Evolutionary conservation across 2,113 vertebrate genomes (phyloP).

Genomic region (Crotalus tigris): DNA sequence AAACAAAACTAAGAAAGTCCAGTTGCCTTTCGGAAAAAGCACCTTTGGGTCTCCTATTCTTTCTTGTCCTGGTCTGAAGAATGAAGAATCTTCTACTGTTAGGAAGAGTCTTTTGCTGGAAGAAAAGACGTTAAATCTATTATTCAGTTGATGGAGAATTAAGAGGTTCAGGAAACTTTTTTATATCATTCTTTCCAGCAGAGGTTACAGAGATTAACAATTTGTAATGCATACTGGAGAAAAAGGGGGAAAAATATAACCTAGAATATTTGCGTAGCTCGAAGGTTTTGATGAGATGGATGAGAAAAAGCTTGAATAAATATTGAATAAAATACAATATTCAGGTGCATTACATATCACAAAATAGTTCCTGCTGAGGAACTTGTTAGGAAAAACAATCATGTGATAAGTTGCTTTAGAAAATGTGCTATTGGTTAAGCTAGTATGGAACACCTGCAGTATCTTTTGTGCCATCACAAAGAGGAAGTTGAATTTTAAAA

Average conservation of each 20-base stretch:
- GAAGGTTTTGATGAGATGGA: conserved; percentile 4
- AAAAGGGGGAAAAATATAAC: background rate
- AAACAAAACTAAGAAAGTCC: too few relatives aligned
- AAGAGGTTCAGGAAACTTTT: background rate
- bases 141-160: background rate
- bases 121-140: background rate
- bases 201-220: background rate
- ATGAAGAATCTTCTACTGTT: background rate
- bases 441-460: background rate
- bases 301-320: background rate
- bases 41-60: background rate
- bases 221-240: background rate
- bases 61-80: background rate
- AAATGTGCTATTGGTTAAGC: background rate
- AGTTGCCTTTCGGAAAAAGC: too few relatives aligned
- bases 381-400: background rate
- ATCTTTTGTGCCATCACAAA: background rate
- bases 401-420: background rate
- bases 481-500: too few relatives aligned
- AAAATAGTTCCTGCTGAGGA: background rate
- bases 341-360: background rate
- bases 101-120: too few relatives aligned
- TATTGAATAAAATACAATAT: background rate
- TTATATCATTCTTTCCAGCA: background rate
- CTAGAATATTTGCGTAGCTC: background rate